Base-by-base conservation (phyloP, 1,140 invertebrate species). In the Drosophila ananassae region DNA sequence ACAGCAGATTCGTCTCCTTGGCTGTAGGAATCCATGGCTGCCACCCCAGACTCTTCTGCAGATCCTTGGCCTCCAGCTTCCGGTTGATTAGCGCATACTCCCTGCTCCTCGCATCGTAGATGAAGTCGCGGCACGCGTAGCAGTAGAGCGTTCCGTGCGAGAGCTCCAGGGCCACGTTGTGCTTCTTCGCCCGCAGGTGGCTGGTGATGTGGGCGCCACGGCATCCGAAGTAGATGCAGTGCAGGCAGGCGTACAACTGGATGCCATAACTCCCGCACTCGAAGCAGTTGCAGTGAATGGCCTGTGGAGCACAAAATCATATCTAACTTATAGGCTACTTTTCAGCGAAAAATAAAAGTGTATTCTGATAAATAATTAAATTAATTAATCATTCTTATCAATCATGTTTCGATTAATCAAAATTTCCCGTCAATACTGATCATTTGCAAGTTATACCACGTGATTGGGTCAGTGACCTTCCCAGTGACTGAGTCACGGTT, bases 171-270 rank as follows among this genome's bases (percentile, higher is more conserved):
- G 97, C 95, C 76, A 98, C 93, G 85, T 95, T 94, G 93, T 98
- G 97, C 89, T 96, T 96, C 79, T 96, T 96, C 9, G 93, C 93
- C 89, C 95, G 95, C 32, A 95, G 95, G 93, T 98, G 98, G 54
- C 97, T 95, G 82, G 97, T 95, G 75, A 98, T 97, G 89, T 98
- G 97, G 32, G 94, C 94, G 51, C 92, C 94, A 75, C 97, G 96
- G 91, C 98, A 99, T 21, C 96, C 97, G 92, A 98, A 97, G 92
- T 95, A 98, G 73, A 98, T 96, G 93, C 98, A 99, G 72, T 97
- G 95, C 24, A 98, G 92, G 92, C 98, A 99, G 25, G 97, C 96
- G 93, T 98, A 97, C 60, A 98, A 93, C 48, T 96, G 94, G 39
- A 95, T 95, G 44, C 95, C 95, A 73, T 94, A 93, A 50, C 94